Evolutionary conservation across 2,888 invertebrate species (phyloP).

Genomic region (Myathropa florea): DNA sequence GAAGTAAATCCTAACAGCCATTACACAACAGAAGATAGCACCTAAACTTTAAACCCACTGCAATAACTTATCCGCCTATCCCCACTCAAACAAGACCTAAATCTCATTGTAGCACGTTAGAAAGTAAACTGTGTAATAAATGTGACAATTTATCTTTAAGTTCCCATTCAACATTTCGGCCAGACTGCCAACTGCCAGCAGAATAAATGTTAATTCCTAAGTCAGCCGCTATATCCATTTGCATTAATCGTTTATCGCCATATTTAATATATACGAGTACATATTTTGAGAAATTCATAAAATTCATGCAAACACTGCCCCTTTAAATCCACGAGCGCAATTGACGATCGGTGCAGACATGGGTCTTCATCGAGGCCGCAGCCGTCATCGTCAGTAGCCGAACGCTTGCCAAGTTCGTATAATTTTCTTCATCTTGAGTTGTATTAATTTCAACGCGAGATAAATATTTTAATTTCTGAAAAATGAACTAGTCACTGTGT

Average conservation of each 20-base stretch:
- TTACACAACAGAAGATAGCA: too few species aligned
- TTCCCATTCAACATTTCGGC: neutral
- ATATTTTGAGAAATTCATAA: conserved; percentile 2
- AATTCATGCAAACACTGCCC: conserved; percentile 18
- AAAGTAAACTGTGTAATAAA: too few species aligned
- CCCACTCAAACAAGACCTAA: too few species aligned
- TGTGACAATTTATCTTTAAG: too few species aligned
- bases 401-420: conserved; percentile 64
- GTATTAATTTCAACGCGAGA: conserved; percentile 59
- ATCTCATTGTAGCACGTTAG: too few species aligned
- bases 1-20: too few species aligned
- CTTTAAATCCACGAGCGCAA: conserved; percentile 33
- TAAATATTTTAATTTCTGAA: conserved; percentile 62
- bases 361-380: conserved; percentile 30
- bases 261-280: conserved; percentile 2
- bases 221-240: conserved; percentile 4
- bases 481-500: conserved; percentile 16
- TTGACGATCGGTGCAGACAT: conserved; percentile 48
- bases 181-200: neutral
- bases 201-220: neutral
- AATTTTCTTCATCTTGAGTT: conserved; percentile 28
- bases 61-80: too few species aligned
- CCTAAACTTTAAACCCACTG: too few species aligned
- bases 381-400: conserved; percentile 31
- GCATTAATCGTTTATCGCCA: conserved; percentile 36